Conservation (phyloP, 35 echinoderm and acorn worm genomes). For the Apostichopus californicus region DNA sequence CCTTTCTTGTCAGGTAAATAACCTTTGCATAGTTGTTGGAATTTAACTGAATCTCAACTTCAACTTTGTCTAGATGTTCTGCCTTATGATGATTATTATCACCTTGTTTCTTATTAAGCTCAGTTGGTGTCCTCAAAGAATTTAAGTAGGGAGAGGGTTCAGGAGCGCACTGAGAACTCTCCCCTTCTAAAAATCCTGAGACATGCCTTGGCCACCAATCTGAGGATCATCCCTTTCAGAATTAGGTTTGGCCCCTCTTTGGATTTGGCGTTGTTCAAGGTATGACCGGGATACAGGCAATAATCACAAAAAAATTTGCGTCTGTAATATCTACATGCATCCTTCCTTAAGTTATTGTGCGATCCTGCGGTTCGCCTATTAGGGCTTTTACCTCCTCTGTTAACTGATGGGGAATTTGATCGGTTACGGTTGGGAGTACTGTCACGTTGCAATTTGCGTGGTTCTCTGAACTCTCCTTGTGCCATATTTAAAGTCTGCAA, state of each 20-base stretch:
- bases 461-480: no score
- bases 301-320: not conserved
- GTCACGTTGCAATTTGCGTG: no score
- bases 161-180: not conserved
- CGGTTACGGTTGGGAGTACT: no score
- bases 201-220: not conserved
- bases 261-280: not conserved
- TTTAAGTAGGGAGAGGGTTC: no score
- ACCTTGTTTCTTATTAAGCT: no score
- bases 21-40: no score
- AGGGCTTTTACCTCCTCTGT: not conserved
- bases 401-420: no score
- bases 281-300: not conserved
- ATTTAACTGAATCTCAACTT: no score
- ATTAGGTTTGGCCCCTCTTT: not conserved
- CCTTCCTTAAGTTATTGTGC: not conserved
- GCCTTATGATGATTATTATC: no score
- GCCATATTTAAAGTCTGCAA: constrained; percentile 47
- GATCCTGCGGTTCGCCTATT: not conserved
- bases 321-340: not conserved
- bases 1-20: no score
- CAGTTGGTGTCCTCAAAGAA: no score
- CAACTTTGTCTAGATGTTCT: no score
- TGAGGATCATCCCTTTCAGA: not conserved
- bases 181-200: constrained; percentile 13